Conservation (phyloP, 2,797 vertebrate species). For the Gorsachius magnificus region DNA sequence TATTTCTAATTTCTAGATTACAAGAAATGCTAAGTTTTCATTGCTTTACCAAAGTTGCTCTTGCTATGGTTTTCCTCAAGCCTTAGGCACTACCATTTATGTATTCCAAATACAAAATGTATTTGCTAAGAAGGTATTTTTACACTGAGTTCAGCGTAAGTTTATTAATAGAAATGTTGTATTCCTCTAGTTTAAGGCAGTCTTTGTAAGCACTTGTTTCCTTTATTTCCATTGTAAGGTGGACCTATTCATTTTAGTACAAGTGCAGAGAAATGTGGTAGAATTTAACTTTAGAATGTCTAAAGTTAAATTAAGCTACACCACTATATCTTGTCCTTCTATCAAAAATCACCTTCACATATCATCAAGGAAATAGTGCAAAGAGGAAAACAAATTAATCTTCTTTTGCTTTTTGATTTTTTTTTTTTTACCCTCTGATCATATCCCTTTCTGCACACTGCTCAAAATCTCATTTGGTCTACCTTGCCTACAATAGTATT, state of each 20-base stretch:
- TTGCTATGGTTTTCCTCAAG: constrained; percentile 15
- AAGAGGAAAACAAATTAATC: background rate
- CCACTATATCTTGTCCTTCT: background rate
- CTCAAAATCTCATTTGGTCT: background rate
- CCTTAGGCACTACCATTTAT: background rate
- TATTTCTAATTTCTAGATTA: background rate
- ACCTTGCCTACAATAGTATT: background rate
- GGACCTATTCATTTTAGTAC: background rate
- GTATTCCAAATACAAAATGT: constrained; percentile 38
- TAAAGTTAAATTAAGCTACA: constrained; percentile 20
- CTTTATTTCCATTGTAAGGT: constrained; percentile 5
- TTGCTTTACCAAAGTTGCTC: background rate
- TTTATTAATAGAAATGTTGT: constrained; percentile 54
- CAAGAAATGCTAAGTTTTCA: background rate
- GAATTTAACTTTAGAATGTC: too few species aligned
- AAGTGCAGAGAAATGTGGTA: background rate
- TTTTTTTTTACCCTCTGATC: background rate
- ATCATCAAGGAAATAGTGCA: background rate
- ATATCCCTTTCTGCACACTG: background rate
- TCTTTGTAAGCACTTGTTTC: constrained; percentile 33
- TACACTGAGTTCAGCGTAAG: constrained; percentile 5
- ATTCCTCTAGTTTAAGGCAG: constrained; percentile 28
- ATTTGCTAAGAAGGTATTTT: constrained; percentile 60
- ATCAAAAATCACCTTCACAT: background rate
- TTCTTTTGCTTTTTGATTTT: background rate